Percentiles rank a stretch among this genome's conserved stretches.
These are phyloP conservation scores for Umimayanthus chanpuru DNA, from an alignment of 92 coral and sea anemone genomes.

Conservation along the genomic window DNA sequence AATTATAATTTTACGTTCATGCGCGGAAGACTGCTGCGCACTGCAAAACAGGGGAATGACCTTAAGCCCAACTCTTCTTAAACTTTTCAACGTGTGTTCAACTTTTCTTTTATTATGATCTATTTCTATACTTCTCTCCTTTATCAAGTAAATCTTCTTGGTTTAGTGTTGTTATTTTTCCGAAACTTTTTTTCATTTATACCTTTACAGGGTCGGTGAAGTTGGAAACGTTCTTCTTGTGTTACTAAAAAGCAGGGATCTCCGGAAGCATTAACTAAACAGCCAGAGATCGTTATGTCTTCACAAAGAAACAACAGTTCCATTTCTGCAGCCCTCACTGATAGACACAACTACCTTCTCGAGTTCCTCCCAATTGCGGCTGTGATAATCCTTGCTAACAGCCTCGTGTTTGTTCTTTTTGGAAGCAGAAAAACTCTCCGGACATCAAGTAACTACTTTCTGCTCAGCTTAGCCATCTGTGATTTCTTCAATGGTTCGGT, in stretches of 20 bases:
- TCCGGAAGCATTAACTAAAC: not conserved
- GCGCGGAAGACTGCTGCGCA: too few species aligned
- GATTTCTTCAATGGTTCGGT: slow-evolving; percentile 11
- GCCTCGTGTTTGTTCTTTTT: slow-evolving; percentile 24
- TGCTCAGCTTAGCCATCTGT: slow-evolving; percentile 17
- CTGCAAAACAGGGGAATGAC: too few species aligned
- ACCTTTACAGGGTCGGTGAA: not conserved
- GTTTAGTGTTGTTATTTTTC: too few species aligned
- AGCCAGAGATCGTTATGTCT: not conserved
- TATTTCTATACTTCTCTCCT: too few species aligned
- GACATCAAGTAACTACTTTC: slow-evolving; percentile 24
- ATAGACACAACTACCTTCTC: not conserved
- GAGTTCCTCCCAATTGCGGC: slow-evolving; percentile 5
- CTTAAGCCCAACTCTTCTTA: too few species aligned
- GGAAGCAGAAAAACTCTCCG: not conserved
- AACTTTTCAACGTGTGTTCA: too few species aligned
- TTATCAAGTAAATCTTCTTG: too few species aligned
- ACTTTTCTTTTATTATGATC: too few species aligned
- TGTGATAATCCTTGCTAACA: not conserved
- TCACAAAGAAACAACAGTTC: not conserved
- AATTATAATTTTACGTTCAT: too few species aligned
- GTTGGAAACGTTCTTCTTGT: not conserved
- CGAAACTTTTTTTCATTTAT: too few species aligned
- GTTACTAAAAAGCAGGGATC: not conserved
- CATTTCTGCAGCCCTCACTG: not conserved